Conservation (phyloP, 1,140 invertebrate species). For the Meloidogyne hapla region DNA sequence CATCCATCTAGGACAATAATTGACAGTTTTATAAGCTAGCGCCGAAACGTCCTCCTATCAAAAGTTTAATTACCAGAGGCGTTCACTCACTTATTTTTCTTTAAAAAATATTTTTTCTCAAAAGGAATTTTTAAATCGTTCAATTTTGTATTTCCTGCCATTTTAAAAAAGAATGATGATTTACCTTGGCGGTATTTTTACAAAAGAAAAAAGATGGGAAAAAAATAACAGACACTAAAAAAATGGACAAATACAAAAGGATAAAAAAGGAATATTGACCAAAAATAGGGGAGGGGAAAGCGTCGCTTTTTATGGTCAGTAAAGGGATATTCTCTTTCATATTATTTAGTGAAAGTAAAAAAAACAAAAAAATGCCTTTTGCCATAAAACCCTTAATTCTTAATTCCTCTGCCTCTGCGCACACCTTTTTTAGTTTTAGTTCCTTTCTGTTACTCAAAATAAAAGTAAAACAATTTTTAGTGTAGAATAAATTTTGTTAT, state of each 20-base stretch:
- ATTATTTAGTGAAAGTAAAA: not conserved
- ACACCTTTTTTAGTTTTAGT: not conserved
- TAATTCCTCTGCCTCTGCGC: not conserved
- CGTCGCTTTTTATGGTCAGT: not conserved
- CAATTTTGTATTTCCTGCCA: slow-evolving; percentile 1
- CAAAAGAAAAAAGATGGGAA: not conserved
- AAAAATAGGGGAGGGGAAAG: not conserved
- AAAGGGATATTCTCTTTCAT: not conserved
- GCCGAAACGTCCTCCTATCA: too few species aligned
- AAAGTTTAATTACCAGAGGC: too few species aligned
- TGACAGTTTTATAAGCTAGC: too few species aligned
- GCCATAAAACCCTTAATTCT: not conserved
- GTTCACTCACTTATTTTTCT: not conserved
- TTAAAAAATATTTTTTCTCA: not conserved
- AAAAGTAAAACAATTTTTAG: too few species aligned
- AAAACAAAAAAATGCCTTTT: not conserved
- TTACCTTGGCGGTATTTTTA: not conserved
- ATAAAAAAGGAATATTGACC: not conserved
- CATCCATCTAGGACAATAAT: too few species aligned
- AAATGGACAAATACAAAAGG: slow-evolving; percentile 1
- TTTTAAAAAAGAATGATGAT: not conserved
- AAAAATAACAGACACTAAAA: not conserved
- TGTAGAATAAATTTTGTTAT: too few species aligned
- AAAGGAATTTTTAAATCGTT: not conserved
- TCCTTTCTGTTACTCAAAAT: too few species aligned